These are phyloP conservation scores for Microcebus murinus DNA, from an alignment of 2,113 vertebrate genomes.

Conservation along the genomic window DNA sequence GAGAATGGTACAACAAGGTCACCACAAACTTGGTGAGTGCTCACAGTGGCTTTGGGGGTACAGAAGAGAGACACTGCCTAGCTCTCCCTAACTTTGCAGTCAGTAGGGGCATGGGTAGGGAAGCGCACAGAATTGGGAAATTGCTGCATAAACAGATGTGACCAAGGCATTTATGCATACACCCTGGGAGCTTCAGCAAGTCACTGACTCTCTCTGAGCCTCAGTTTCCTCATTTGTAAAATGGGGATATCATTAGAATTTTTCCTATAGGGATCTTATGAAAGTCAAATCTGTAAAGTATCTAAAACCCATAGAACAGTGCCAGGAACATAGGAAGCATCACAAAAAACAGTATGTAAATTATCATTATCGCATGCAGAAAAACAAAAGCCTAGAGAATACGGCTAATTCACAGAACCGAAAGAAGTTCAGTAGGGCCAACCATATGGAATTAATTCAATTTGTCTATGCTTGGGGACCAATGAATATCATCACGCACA, in stretches of 20 bases:
- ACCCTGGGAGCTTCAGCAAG: rapidly evolving
- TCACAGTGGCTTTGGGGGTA: background rate
- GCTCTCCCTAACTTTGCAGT: rapidly evolving
- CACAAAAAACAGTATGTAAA: background rate
- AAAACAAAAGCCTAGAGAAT: background rate
- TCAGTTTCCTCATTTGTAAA: background rate
- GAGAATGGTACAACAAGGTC: background rate
- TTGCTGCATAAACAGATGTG: rapidly evolving
- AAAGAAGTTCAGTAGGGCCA: background rate
- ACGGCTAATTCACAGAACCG: background rate
- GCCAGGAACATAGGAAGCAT: background rate
- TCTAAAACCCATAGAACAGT: background rate
- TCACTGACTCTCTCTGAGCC: background rate
- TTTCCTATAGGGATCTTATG: background rate
- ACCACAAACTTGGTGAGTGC: too few species aligned
- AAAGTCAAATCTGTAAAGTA: background rate
- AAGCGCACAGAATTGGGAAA: rapidly evolving
- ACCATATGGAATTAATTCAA: background rate
- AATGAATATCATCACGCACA: background rate
- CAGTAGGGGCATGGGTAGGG: rapidly evolving
- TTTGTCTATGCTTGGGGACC: background rate
- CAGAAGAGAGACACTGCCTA: rapidly evolving
- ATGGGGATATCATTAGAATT: background rate
- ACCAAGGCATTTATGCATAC: rapidly evolving
- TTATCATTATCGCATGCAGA: too few species aligned